Evolutionary conservation across 2,888 invertebrate genomes (phyloP).

Genomic region (Lamproptera curius): DNA sequence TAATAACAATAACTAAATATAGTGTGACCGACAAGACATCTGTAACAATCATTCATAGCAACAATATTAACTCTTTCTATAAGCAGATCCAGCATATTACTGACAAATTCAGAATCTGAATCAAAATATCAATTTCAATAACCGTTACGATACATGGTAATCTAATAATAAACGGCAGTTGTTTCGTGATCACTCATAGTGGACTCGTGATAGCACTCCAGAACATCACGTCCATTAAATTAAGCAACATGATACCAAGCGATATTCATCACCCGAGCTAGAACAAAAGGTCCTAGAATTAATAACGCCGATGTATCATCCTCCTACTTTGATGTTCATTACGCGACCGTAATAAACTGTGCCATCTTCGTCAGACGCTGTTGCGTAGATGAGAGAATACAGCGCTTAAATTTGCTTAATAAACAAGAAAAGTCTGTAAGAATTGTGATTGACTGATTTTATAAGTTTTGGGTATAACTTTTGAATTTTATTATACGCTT

Average conservation of each 20-base stretch:
- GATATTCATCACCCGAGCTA: slow-evolving; percentile 11
- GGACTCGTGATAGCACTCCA: background rate
- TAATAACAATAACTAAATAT: too few relatives aligned
- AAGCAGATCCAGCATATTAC: too few relatives aligned
- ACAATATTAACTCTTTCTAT: too few relatives aligned
- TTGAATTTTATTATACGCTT: too few relatives aligned
- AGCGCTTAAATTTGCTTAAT: background rate
- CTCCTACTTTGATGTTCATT: slow-evolving; percentile 12
- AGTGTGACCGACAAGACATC: too few relatives aligned
- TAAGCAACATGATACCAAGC: slow-evolving; percentile 9
- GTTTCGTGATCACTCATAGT: background rate
- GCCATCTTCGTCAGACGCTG: background rate
- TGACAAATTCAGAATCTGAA: too few relatives aligned
- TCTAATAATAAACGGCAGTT: background rate
- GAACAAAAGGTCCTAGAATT: slow-evolving; percentile 7
- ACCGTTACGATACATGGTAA: too few relatives aligned
- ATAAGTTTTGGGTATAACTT: too few relatives aligned
- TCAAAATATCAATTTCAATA: too few relatives aligned
- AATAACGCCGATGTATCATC: slow-evolving; percentile 11
- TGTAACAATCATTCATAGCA: too few relatives aligned
- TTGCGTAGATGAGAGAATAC: background rate
- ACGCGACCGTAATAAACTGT: background rate
- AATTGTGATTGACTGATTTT: too few relatives aligned
- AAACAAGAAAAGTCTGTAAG: too few relatives aligned
- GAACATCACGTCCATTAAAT: slow-evolving; percentile 5